Percentiles rank a stretch among this genome's conserved stretches.
phyloP scores from a whole-genome alignment of 2,888 invertebrate species.

The Sinodicranocentrus sp. region DNA sequence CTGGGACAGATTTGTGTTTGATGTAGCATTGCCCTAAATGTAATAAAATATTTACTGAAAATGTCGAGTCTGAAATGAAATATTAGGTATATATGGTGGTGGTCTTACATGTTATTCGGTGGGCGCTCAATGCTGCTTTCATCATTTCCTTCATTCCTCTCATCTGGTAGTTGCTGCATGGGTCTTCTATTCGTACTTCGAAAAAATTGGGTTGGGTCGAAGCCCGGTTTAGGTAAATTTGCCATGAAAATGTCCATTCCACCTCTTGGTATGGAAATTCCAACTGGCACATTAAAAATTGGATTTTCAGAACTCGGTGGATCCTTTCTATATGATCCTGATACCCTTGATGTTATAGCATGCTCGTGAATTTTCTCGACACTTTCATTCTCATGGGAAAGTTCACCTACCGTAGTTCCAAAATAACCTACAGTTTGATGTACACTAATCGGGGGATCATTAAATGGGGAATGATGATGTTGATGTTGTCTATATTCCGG shows the following conservation, averaged over 20 bases:
- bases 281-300: neutral
- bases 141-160: neutral
- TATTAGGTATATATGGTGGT: too few relatives aligned
- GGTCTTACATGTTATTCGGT: conserved; percentile 32
- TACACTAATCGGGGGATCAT: neutral
- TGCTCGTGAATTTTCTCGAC: neutral
- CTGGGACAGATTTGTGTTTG: neutral
- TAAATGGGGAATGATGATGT: neutral
- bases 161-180: neutral
- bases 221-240: too few relatives aligned
- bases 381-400: neutral
- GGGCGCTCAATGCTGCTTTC: conserved; percentile 29
- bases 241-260: too few relatives aligned
- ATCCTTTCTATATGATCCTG: neutral
- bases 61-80: too few relatives aligned
- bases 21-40: too few relatives aligned
- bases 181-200: neutral
- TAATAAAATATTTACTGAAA: too few relatives aligned
- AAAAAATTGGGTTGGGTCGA: neutral
- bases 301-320: neutral
- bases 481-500: conserved; percentile 43
- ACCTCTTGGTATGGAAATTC: neutral
- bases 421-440: conserved; percentile 21
- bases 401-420: conserved; percentile 13
- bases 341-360: neutral